Conservation (phyloP, 2,113 vertebrate genomes). For the Chroicocephalus ridibundus region DNA sequence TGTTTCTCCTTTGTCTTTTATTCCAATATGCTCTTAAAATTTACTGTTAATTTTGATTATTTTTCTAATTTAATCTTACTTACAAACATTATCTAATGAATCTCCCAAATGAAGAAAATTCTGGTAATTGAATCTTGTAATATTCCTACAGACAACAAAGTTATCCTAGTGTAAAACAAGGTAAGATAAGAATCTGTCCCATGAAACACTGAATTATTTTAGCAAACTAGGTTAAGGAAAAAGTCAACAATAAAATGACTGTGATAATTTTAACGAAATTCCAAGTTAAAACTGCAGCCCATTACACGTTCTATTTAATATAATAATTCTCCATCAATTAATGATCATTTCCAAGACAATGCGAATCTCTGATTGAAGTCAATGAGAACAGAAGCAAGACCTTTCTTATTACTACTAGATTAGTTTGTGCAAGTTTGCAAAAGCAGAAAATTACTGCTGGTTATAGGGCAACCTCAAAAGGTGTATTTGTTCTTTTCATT, state of each 20-base stretch:
- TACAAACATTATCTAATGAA: not conserved
- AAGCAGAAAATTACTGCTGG: conserved; percentile 1
- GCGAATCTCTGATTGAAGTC: not conserved
- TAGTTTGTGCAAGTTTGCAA: not conserved
- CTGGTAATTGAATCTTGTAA: not conserved
- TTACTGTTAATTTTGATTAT: not conserved
- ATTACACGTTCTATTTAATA: not conserved
- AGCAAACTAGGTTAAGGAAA: not conserved
- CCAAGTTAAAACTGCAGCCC: not conserved
- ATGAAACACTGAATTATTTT: not conserved
- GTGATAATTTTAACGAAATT: not conserved
- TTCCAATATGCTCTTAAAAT: not conserved
- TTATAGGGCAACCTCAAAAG: not conserved
- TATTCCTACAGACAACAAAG: not conserved
- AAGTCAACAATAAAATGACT: not conserved
- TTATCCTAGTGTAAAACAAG: not conserved
- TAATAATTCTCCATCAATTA: not conserved
- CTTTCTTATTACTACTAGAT: not conserved
- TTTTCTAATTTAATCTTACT: not conserved
- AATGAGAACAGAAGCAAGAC: not conserved
- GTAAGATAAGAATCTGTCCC: not conserved
- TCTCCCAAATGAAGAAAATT: not conserved
- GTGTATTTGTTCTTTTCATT: not conserved
- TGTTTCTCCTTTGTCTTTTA: not conserved
- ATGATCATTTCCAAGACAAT: not conserved